phyloP scores from a whole-genome alignment of 2,797 vertebrate species.

The Chromis chromis region DNA sequence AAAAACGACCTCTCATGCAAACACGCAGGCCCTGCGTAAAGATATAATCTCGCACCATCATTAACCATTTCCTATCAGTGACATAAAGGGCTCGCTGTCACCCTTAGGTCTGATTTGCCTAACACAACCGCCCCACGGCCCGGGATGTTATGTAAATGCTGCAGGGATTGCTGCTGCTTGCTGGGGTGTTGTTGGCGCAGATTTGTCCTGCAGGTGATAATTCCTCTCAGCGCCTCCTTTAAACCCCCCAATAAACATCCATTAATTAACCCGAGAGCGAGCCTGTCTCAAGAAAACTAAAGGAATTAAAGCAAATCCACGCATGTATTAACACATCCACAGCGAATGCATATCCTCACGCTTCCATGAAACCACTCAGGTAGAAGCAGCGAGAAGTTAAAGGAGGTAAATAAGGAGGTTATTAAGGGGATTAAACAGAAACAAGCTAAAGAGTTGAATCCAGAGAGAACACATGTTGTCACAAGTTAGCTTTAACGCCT shows the following conservation, averaged over 20 bases:
- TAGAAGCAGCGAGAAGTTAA: background rate
- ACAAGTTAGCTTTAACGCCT: background rate
- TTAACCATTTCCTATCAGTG: slow-evolving; percentile 66
- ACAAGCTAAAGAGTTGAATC: background rate
- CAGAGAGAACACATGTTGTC: background rate
- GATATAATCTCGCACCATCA: slow-evolving; percentile 38
- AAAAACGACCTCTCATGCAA: background rate
- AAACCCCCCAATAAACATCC: slow-evolving; percentile 84
- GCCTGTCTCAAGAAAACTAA: slow-evolving; percentile 45
- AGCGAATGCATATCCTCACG: slow-evolving; percentile 11
- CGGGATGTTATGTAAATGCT: slow-evolving; percentile 81
- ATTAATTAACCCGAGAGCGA: slow-evolving; percentile 51
- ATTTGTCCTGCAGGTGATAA: slow-evolving; percentile 81
- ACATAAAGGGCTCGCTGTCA: slow-evolving; percentile 69
- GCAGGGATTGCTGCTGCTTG: slow-evolving; percentile 70
- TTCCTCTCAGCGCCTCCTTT: slow-evolving; percentile 76
- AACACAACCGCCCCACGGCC: slow-evolving; percentile 65
- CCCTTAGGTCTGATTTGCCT: slow-evolving; percentile 59
- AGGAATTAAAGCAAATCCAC: slow-evolving; percentile 61
- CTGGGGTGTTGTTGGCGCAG: slow-evolving; percentile 72
- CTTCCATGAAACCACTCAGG: background rate
- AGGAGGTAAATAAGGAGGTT: slow-evolving; percentile 1
- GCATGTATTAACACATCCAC: slow-evolving; percentile 66
- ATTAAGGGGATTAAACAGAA: background rate
- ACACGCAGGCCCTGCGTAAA: background rate